Evolutionary conservation across 23 tunicate species (phyloP), one percentile per base, ranked within the genome.

Genomic region (Pegea sp.): DNA sequence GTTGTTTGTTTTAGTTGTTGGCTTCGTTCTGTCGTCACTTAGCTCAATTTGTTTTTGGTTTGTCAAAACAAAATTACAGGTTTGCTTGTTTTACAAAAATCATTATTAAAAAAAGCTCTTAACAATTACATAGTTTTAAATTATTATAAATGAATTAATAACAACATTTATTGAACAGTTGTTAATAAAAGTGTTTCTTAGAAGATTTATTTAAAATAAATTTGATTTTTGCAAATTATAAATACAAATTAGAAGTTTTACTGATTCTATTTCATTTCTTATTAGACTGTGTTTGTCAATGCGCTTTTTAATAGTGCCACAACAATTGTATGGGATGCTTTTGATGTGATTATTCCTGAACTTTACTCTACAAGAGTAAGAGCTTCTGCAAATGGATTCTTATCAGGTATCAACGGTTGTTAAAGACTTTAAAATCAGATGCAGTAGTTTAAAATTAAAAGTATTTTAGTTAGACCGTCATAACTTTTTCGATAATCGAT

Each of bases 331-430:
- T 84, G 95, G 95, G 64, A 84, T 57, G 95, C 65, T 4, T 22
- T 84, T n/a, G 95, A 84, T 33, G 95, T 84, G 1, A 31, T 84
- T 25, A 67, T 64, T 3, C 75, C 79, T 24, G 95, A 84, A 61
- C 58, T 74, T 63, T 84, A 49, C 57, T 65, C 59, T n/a, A 84
- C 95, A 2, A 33, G 64, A 23, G 65, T 84, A 5, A 46, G 95
- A 3, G 81, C 95, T 26, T 63, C 95, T 0, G 80, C 95, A 3
- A 57, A 56, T 24, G 95, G 95, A 1, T 33, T 69, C 29, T 19
- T 68, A 16, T 48, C 70, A 58, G 92, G 92, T 59, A 60, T 61
- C 0, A 52, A 51, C 20, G 11, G 11, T 8, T 16, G 16, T 8
- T 38, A 16, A 16, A 8, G 46, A 11, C 3, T 57, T 57, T 58